Conservation (phyloP, 2,888 invertebrate species). For the Synergus itoensis region DNA sequence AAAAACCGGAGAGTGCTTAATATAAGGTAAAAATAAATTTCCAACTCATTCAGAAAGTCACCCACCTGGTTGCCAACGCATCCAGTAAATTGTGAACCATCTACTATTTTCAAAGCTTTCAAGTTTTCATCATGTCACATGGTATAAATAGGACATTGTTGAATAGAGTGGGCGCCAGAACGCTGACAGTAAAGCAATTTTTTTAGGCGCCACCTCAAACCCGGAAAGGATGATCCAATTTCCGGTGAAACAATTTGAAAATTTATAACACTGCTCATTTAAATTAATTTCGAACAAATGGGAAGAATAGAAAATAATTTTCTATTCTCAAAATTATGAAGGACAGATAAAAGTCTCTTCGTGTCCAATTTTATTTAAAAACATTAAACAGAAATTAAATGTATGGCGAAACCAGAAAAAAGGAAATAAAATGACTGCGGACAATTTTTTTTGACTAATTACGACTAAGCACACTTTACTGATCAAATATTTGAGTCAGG, state of each 20-base stretch:
- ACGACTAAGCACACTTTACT: too few relatives aligned
- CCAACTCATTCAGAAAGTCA: slow-evolving; percentile 18
- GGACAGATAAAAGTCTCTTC: too few relatives aligned
- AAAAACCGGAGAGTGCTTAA: background rate
- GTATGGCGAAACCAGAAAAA: too few relatives aligned
- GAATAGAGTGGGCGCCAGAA: background rate
- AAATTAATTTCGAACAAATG: background rate
- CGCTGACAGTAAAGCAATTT: background rate
- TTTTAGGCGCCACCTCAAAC: background rate
- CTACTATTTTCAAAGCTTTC: slow-evolving; percentile 18
- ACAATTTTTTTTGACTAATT: too few relatives aligned
- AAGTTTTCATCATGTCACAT: slow-evolving; percentile 1
- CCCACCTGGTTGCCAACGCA: background rate
- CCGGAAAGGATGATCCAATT: background rate
- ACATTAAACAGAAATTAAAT: too few relatives aligned
- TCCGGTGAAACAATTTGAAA: background rate
- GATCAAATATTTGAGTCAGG: too few relatives aligned
- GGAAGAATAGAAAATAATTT: background rate
- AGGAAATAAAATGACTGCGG: too few relatives aligned
- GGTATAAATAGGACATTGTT: slow-evolving; percentile 11
- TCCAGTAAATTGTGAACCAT: slow-evolving; percentile 20
- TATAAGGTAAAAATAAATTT: slow-evolving; percentile 23
- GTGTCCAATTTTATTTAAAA: too few relatives aligned
- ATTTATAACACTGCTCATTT: background rate
- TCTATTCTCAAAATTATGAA: background rate